Evolutionary conservation across 2,888 invertebrate genomes (phyloP), one percentile per base, ranked within the genome.

Genomic region (Parnassius smintheus): DNA sequence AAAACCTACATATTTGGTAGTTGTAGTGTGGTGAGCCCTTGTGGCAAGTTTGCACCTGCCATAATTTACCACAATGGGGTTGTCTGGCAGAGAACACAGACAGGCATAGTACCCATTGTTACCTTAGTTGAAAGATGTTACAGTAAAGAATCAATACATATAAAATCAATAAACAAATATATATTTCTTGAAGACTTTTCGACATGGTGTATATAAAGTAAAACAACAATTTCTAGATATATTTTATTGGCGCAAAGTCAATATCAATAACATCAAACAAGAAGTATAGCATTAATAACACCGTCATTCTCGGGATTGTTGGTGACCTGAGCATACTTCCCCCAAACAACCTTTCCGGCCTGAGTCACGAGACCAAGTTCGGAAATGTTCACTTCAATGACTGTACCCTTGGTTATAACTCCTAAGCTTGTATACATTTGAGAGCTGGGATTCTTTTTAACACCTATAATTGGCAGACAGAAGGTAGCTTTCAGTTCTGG

Each of bases 231-330:
- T 75, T 74, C 44, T 70, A 50, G 45, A 64, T 68, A 72, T 61
- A 8, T 10, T 81, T 77, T 80, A 78, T 74, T 71, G 68, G 54
- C 61, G 45, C 59, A 51, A 65, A 53, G 64, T 61, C 54, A 56
- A 68, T 25, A 58, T 51, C 51, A 68, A 59, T 59, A 51, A 62
- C 35, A 68, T 94, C 94, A 99, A 69, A 99, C 97, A 83, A 99
- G 93, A 66, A 99, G 93, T 66, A 99, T 97, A 81, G 99, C 99
- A 93, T 99, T 99, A 65, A 99, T 98, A 80, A 99, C 99, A 18
- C 99, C 99, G 93, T 99, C 99, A 90, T 99, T 99, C 87, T 99
- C 99, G 0, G 99, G 99, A 91, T 99, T 98, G 87, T 99, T 99
- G 0, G 99, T 99, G 18, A 99, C 99, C 89, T 99, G 99, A 0